phyloP scores from a whole-genome alignment of 2,797 vertebrate genomes.

The Ctenopoma kingsleyae region DNA sequence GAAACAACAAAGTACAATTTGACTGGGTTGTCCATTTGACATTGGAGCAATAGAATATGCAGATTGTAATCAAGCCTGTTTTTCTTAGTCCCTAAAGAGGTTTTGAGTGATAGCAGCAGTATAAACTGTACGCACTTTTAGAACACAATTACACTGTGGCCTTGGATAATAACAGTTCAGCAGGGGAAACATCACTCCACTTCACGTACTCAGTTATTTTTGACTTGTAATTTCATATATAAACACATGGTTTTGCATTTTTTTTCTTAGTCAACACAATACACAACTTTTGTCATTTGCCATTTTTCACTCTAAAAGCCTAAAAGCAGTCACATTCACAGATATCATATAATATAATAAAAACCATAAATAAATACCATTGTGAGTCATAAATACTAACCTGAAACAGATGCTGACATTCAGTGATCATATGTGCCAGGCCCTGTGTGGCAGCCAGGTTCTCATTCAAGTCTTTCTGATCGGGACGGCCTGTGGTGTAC shows the following conservation, averaged over 20 bases:
- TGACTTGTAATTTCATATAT: conserved; percentile 20
- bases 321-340: not conserved
- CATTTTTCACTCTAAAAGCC: not conserved
- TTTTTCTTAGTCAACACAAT: conserved; percentile 5
- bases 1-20: not conserved
- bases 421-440: conserved; percentile 96
- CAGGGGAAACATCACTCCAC: conserved; percentile 12
- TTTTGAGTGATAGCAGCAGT: conserved; percentile 19
- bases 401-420: conserved; percentile 95
- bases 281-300: not conserved
- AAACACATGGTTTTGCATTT: not conserved
- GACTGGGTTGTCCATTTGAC: not conserved
- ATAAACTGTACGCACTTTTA: conserved; percentile 14
- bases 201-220: conserved; percentile 11
- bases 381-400: conserved; percentile 73
- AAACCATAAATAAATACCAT: not conserved
- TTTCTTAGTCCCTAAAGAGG: not conserved
- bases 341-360: not conserved
- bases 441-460: conserved; percentile 97
- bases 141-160: conserved; percentile 21
- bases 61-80: conserved; percentile 9
- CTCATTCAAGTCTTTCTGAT: conserved; percentile 98
- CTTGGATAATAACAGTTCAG: conserved; percentile 28
- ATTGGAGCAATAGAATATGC: not conserved
- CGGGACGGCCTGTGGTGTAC: conserved; percentile 94